Evolutionary conservation across 2,797 vertebrate species (phyloP), one percentile per base, ranked within the genome.

Genomic region (Poecile montanus): DNA sequence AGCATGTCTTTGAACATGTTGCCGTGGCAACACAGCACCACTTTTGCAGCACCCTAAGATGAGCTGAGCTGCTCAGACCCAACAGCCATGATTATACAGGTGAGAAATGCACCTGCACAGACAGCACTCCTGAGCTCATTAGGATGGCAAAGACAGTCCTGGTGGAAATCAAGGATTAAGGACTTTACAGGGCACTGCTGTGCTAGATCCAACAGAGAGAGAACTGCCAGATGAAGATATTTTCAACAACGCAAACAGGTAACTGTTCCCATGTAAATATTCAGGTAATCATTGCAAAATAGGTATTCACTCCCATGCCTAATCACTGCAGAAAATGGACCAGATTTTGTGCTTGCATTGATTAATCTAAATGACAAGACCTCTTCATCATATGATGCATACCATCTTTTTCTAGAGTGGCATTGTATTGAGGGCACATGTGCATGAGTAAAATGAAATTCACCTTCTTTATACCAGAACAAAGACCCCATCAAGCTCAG

Each of bases 1-100:
- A 86, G 67, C 27, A 44, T 26, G 53, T 42, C 92, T 94, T 93
- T 84, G 85, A 93, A 75, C 34, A 32, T 2, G 77, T 70, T 95
- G 71, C 88, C 89, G 89, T 85, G 72, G 91, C 85, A 93, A 96
- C 86, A 84, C 44, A 85, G 88, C 54, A 79, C 62, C 48, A 89
- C 25, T 65, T 71, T 44, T 65, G 85, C 42, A 85, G 56, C 60
- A 76, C 76, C 87, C 82, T 54, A 53, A 68, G 50, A 91, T 47
- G 19, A 75, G 45, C 34, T 30, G n/a, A 76, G 63, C 36, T 70
- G 47, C 58, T 80, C 47, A 47, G 53, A 81, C 42, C 11, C 21
- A 74, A 66, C 9, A 42, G 30, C 34, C 18, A 16, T 15, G 44
- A 62, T 65, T 57, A 73, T 5, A 67, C 60, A 94, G 88, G 85